Evolutionary conservation across 2,113 vertebrate genomes (phyloP).

Genomic region (Epinephelus fuscoguttatus): DNA sequence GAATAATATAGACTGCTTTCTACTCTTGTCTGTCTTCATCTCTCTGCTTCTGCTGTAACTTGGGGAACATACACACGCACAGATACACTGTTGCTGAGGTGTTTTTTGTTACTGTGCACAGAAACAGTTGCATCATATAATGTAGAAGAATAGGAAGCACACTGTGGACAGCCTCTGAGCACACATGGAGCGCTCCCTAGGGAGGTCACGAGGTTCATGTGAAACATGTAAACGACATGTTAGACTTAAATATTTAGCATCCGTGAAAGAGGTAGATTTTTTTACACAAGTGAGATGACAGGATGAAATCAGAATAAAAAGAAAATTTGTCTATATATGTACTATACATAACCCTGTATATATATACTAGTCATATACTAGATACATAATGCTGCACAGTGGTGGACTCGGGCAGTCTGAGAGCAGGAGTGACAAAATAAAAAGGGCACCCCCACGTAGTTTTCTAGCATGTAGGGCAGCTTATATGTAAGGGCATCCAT

Average conservation of each 20-base stretch:
- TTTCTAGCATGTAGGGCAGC: too few relatives aligned
- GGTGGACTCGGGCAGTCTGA: too few relatives aligned
- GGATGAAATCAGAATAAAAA: neutral
- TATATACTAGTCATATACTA: neutral
- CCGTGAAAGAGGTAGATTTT: neutral
- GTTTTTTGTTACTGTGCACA: neutral
- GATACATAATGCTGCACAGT: neutral
- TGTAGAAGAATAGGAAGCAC: neutral
- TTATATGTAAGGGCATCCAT: too few relatives aligned
- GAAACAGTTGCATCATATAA: neutral
- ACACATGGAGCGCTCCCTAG: neutral
- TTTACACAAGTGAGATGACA: neutral
- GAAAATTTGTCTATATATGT: neutral
- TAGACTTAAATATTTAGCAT: conserved; percentile 35
- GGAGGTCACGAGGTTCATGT: neutral
- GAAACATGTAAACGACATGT: conserved; percentile 16
- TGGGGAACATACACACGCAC: conserved; percentile 7
- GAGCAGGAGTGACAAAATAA: too few relatives aligned
- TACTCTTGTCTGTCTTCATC: conserved; percentile 42
- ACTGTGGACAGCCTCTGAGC: neutral
- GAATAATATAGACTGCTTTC: conserved; percentile 62
- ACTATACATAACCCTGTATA: neutral
- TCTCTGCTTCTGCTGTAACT: conserved; percentile 20
- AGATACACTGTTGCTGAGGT: neutral
- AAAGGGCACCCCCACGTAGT: too few relatives aligned